phyloP scores from a whole-genome alignment of 2,113 vertebrate species.

The Lophotis ruficrista region DNA sequence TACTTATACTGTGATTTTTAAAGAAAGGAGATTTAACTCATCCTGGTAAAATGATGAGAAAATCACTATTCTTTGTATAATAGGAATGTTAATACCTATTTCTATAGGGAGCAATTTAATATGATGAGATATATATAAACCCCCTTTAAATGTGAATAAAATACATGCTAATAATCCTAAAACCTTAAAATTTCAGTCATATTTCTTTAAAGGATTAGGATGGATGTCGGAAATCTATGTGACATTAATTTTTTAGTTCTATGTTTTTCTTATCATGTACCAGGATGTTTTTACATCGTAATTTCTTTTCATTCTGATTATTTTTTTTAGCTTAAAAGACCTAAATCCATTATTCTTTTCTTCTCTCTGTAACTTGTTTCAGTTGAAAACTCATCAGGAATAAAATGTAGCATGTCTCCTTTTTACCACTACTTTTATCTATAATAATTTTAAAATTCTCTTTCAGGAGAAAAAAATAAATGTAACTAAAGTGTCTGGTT shows the following conservation, averaged over 20 bases:
- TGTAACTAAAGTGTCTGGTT: not conserved
- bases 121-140: not conserved
- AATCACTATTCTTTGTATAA: not conserved
- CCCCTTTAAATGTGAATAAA: not conserved
- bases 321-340: not conserved
- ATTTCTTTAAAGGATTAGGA: not conserved
- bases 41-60: not conserved
- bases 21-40: not conserved
- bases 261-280: not conserved
- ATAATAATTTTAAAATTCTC: not conserved
- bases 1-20: not conserved
- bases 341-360: not conserved
- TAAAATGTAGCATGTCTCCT: not conserved
- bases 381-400: not conserved
- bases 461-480: fast-evolving
- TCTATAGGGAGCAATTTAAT: not conserved
- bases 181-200: not conserved
- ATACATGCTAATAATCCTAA: not conserved
- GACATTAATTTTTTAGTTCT: not conserved
- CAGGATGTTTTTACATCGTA: not conserved
- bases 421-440: not conserved
- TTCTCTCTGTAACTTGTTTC: not conserved
- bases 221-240: not conserved
- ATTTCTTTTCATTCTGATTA: not conserved
- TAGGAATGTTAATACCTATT: not conserved